Conservation (phyloP, 1,140 invertebrate genomes). For the Belonocnema kinseyi region DNA sequence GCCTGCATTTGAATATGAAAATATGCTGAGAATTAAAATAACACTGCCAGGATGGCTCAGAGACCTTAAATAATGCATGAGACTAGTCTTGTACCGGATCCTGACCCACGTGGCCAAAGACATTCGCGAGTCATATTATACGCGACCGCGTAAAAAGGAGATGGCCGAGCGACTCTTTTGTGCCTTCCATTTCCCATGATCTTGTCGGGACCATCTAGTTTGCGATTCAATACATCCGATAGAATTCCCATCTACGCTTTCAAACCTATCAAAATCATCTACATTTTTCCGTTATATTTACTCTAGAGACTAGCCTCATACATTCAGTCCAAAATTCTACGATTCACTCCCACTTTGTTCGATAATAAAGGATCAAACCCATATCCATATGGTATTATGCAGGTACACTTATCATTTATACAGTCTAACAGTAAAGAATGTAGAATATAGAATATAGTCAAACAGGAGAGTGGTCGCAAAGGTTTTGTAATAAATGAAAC, state of each 20-base stretch:
- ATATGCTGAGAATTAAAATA: slow-evolving; percentile 66
- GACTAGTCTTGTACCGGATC: slow-evolving; percentile 27
- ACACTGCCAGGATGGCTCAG: slow-evolving; percentile 51
- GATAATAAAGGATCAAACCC: background rate
- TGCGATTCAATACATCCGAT: slow-evolving; percentile 24
- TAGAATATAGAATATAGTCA: too few relatives aligned
- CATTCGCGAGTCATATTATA: background rate
- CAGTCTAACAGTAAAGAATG: too few relatives aligned
- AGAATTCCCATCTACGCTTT: background rate
- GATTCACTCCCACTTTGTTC: background rate
- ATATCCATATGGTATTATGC: background rate
- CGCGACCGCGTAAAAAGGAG: slow-evolving; percentile 14
- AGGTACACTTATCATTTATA: too few relatives aligned
- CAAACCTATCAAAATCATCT: background rate
- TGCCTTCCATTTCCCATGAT: slow-evolving; percentile 14
- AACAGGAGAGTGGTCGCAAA: too few relatives aligned
- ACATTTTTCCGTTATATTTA: slow-evolving; percentile 4
- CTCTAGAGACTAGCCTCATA: background rate
- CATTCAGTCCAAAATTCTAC: background rate
- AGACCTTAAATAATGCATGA: slow-evolving; percentile 67
- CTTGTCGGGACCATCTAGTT: slow-evolving; percentile 17
- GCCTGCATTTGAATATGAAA: slow-evolving; percentile 63
- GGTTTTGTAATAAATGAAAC: too few relatives aligned
- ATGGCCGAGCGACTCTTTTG: slow-evolving; percentile 26
- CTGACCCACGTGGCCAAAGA: slow-evolving; percentile 27